Conservation (phyloP, 2,888 invertebrate species). For the Cheilosia urbana region DNA sequence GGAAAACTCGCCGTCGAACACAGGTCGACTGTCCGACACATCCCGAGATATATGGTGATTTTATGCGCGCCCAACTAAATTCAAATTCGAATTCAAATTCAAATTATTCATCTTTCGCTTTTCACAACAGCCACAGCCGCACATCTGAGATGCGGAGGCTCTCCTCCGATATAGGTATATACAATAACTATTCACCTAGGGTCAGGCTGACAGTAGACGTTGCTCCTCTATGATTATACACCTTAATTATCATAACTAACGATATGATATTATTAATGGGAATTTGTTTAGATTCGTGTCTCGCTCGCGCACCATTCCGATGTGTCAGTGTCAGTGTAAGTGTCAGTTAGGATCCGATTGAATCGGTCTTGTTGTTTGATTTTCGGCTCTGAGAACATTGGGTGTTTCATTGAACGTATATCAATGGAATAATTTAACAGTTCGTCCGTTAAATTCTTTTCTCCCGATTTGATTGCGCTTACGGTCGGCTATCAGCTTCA, state of each 20-base stretch:
- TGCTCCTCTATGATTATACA: constrained; percentile 71
- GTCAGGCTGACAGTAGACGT: constrained; percentile 60
- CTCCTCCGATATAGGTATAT: constrained; percentile 34
- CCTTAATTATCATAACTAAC: constrained; percentile 76
- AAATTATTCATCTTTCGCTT: constrained; percentile 72
- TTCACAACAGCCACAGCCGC: constrained; percentile 46
- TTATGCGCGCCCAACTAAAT: constrained; percentile 73
- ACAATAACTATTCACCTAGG: constrained; percentile 68
- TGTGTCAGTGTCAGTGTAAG: constrained; percentile 23
- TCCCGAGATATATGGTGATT: constrained; percentile 75
- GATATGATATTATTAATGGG: constrained; percentile 75
- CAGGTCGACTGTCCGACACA: constrained; percentile 62
- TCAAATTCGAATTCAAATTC: constrained; percentile 73
- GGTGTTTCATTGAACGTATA: constrained; percentile 70
- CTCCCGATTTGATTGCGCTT: constrained; percentile 22
- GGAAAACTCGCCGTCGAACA: constrained; percentile 51
- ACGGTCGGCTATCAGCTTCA: constrained; percentile 18
- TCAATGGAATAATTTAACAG: constrained; percentile 70
- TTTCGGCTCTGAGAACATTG: constrained; percentile 51
- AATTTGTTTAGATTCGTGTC: constrained; percentile 64
- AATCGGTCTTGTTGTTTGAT: constrained; percentile 53
- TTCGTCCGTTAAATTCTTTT: constrained; percentile 44
- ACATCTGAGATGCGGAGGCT: constrained; percentile 43
- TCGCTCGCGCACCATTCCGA: constrained; percentile 48
- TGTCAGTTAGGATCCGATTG: background rate